Percentiles rank a stretch among this genome's conserved stretches.
These are phyloP conservation scores for Grammomys dolichurus DNA, from an alignment of 2,113 vertebrate genomes.

Conservation along the genomic window DNA sequence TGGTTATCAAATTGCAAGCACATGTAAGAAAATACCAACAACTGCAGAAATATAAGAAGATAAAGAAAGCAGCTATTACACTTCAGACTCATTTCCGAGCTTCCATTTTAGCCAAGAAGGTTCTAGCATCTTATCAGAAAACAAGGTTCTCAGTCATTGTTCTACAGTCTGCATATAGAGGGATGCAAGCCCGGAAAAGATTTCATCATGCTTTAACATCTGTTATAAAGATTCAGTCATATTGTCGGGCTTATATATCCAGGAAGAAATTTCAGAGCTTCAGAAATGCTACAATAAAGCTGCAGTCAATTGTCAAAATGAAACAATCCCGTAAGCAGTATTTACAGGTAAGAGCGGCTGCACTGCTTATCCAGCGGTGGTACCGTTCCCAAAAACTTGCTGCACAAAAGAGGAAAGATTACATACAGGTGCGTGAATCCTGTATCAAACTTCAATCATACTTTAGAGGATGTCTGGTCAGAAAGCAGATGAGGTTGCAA, in stretches of 20 bases:
- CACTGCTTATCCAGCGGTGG: constrained; percentile 70
- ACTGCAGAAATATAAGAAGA: constrained; percentile 79
- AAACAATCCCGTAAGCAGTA: constrained; percentile 70
- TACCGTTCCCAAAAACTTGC: constrained; percentile 74
- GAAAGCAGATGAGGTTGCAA: constrained; percentile 80
- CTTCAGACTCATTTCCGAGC: constrained; percentile 84
- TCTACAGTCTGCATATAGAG: constrained; percentile 86
- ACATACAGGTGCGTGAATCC: constrained; percentile 67
- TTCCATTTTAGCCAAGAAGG: neutral
- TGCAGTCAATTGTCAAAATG: constrained; percentile 87
- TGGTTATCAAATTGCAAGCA: constrained; percentile 82
- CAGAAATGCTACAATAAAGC: constrained; percentile 79
- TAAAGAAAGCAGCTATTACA: constrained; percentile 78
- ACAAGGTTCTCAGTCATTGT: constrained; percentile 77
- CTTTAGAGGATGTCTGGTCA: constrained; percentile 83
- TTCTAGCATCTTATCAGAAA: constrained; percentile 78
- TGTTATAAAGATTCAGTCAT: constrained; percentile 86
- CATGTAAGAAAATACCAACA: constrained; percentile 84
- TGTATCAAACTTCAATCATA: constrained; percentile 87
- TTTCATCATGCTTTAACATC: constrained; percentile 59
- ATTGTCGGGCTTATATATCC: constrained; percentile 80
- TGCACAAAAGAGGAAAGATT: constrained; percentile 70
- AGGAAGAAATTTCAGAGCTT: constrained; percentile 81
- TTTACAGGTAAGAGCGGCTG: constrained; percentile 69
- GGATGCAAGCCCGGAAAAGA: constrained; percentile 82